These are phyloP conservation scores for Rhinatrema bivittatum DNA, from an alignment of 2,797 vertebrate genomes.

Conservation along the genomic window DNA sequence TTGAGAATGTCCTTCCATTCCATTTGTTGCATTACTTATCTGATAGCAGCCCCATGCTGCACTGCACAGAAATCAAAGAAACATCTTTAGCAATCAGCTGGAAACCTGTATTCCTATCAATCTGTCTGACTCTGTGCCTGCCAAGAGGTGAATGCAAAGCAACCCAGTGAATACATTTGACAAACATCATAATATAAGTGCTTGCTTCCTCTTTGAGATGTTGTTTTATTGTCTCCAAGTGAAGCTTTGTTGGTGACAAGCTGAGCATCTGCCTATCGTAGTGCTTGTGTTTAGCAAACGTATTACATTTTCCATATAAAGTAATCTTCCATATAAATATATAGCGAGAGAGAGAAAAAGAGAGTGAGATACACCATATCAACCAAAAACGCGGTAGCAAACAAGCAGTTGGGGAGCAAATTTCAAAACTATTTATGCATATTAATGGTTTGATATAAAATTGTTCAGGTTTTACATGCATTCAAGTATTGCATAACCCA, in stretches of 20 bases:
- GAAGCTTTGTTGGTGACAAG: constrained; percentile 37
- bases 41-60: constrained; percentile 2
- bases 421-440: too few relatives aligned
- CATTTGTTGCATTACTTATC: constrained; percentile 10
- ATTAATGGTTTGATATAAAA: too few relatives aligned
- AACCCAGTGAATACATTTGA: constrained; percentile 16
- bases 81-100: constrained; percentile 21
- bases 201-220: background rate
- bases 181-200: constrained; percentile 15
- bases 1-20: constrained; percentile 17
- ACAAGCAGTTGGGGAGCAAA: too few relatives aligned
- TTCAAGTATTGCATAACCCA: too few relatives aligned
- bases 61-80: constrained; percentile 17
- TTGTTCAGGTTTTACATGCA: too few relatives aligned
- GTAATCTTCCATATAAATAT: too few relatives aligned
- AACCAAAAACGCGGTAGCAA: too few relatives aligned
- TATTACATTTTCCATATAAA: too few relatives aligned
- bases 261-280: constrained; percentile 27
- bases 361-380: too few relatives aligned
- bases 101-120: constrained; percentile 29
- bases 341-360: too few relatives aligned
- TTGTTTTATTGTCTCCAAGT: constrained; percentile 13
- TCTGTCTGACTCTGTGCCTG: constrained; percentile 17
- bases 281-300: too few relatives aligned
- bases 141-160: constrained; percentile 29